Evolutionary conservation across 2,113 vertebrate genomes (phyloP).

Genomic region (Urocitellus parryii): DNA sequence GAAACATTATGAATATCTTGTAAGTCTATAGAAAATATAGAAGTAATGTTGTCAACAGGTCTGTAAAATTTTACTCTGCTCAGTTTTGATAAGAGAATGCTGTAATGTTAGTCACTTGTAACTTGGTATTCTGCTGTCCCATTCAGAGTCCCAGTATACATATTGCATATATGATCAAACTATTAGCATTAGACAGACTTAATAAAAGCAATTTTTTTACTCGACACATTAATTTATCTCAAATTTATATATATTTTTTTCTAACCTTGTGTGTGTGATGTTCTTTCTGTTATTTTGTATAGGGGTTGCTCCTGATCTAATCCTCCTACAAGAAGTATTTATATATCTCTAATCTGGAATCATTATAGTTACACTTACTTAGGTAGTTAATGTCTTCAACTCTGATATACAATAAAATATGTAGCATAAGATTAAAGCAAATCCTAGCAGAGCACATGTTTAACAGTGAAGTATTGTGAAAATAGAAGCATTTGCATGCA

Average conservation of each 20-base stretch:
- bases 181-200: conserved; percentile 57
- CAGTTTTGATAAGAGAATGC: conserved; percentile 67
- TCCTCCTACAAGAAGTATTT: conserved; percentile 5
- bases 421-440: conserved; percentile 45
- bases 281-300: conserved; percentile 53
- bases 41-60: conserved; percentile 75
- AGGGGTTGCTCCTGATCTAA: conserved; percentile 25
- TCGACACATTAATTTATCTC: conserved; percentile 51
- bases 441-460: conserved; percentile 40
- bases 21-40: conserved; percentile 5
- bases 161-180: conserved; percentile 53
- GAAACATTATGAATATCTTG: conserved; percentile 17
- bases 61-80: conserved; percentile 71
- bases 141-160: not conserved
- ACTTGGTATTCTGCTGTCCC: conserved; percentile 51
- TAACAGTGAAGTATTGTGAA: conserved; percentile 71
- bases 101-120: conserved; percentile 50
- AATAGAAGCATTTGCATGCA: conserved; percentile 71
- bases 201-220: conserved; percentile 46
- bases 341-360: conserved; percentile 30
- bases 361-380: conserved; percentile 48
- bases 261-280: conserved; percentile 20
- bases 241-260: not conserved
- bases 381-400: conserved; percentile 57
- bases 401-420: conserved; percentile 47